Conservation (phyloP, 2,797 vertebrate genomes). For the Nannoperca obscura region DNA sequence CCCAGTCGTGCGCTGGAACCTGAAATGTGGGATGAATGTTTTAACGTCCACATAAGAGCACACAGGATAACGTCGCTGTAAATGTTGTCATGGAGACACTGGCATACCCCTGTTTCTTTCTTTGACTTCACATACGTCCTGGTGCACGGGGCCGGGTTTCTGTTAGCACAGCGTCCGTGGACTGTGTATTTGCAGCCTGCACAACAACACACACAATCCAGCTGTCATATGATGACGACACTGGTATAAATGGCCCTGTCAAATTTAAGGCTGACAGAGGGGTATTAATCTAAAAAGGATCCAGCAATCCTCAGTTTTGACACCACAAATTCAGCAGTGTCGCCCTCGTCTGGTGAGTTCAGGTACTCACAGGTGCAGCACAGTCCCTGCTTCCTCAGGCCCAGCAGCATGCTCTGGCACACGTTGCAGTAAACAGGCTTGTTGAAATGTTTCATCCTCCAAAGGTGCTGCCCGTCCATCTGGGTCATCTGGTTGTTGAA, state of each 20-base stretch:
- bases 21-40: constrained; percentile 68
- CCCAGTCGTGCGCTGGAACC: constrained; percentile 92
- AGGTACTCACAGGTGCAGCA: constrained; percentile 92
- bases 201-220: constrained; percentile 9
- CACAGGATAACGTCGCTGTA: not conserved
- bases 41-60: constrained; percentile 17
- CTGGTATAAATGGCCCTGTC: not conserved
- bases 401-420: constrained; percentile 90
- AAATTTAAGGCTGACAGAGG: constrained; percentile 1
- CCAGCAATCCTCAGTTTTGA: not conserved
- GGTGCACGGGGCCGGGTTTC: constrained; percentile 88
- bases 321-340: not conserved
- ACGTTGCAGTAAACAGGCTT: constrained; percentile 93
- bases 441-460: constrained; percentile 94
- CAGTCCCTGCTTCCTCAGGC: constrained; percentile 92
- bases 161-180: constrained; percentile 93
- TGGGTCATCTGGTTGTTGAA: constrained; percentile 87
- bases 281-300: not conserved
- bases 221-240: constrained; percentile 1
- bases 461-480: constrained; percentile 92
- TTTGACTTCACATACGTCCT: constrained; percentile 95
- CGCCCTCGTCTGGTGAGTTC: constrained; percentile 60
- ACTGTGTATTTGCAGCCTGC: constrained; percentile 94
- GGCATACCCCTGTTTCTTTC: constrained; percentile 91
- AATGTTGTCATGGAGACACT: constrained; percentile 36